Base-by-base conservation (phyloP, 2,888 invertebrate species). In the Tubiluchus corallicola region DNA sequence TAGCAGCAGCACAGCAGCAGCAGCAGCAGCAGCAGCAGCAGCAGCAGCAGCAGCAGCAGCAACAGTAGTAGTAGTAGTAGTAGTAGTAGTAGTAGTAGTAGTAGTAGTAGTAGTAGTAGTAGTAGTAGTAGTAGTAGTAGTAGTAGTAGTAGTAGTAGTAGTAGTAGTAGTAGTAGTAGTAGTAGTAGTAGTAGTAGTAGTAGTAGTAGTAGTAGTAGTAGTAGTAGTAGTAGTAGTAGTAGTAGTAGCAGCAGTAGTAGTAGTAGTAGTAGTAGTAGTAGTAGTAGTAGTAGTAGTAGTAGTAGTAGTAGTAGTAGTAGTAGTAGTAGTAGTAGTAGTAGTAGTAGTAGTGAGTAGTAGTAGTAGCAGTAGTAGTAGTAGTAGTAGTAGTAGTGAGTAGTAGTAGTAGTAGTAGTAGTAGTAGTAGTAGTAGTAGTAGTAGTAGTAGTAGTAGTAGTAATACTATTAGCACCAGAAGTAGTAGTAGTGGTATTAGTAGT, bases 41-140 rank as follows among this genome's bases (percentile, higher is more conserved):
- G 44, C 44, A 44, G 44, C 44, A 44, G 20, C n/a, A 29, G 29
- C n/a, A 29, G 29, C n/a, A 29, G 29, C n/a, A 29, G 29, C n/a
- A 29, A n/a, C n/a, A 29, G 43, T 44, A 44, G 43, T 44, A 44
- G 44, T 44, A 44, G 44, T 44, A 44, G 44, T 44, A 44, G 44
- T 44, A 44, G 43, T 44, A 44, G 43, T 44, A 44, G 44, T 44
- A 44, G 43, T 44, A 44, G 44, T 44, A 44, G 44, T 44, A 44
- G 43, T 44, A 44, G 44, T 44, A 44, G 44, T 44, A 44, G 44
- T 44, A 44, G 44, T 44, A 44, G 44, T 44, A 44, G 44, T 44
- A 44, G 44, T 44, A 44, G 44, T 44, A 44, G 44, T 44, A 44
- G 44, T 44, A 44, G 44, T 44, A 44, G 44, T 44, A 44, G 44